Evolutionary conservation across 2,797 vertebrate species (phyloP).

Genomic region (Nannoperca australis): DNA sequence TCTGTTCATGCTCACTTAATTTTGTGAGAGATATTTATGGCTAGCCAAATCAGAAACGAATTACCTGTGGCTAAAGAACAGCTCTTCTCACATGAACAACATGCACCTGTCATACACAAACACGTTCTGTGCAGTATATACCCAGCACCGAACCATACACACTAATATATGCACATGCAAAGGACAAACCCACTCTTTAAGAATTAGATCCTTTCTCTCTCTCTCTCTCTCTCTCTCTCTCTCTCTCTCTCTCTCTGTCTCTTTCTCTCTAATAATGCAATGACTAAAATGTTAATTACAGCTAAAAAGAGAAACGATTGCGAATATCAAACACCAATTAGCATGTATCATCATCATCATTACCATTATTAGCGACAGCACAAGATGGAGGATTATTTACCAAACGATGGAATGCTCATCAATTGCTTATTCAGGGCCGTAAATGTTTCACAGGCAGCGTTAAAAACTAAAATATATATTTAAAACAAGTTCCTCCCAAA

Average conservation of each 20-base stretch:
- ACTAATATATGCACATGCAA: conserved; percentile 6
- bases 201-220: conserved; percentile 44
- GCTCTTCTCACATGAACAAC: conserved; percentile 4
- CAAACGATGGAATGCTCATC: conserved; percentile 73
- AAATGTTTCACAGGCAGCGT: conserved; percentile 60
- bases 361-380: conserved; percentile 77
- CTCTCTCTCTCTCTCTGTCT: background rate
- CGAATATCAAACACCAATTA: conserved; percentile 84
- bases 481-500: conserved; percentile 42
- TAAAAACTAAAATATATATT: conserved; percentile 20
- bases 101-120: conserved; percentile 23
- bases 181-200: conserved; percentile 34
- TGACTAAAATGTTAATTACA: conserved; percentile 83
- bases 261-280: conserved; percentile 68
- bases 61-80: conserved; percentile 28
- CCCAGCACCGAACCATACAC: background rate
- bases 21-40: conserved; percentile 47
- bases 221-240: conserved; percentile 27
- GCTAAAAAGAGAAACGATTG: conserved; percentile 82
- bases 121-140: background rate
- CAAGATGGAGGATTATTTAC: conserved; percentile 82
- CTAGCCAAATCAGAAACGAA: conserved; percentile 46
- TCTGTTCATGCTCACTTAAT: conserved; percentile 52
- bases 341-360: conserved; percentile 85
- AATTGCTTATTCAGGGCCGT: conserved; percentile 72